Evolutionary conservation across 2,113 vertebrate genomes (phyloP).

Genomic region (Oncorhynchus keta): DNA sequence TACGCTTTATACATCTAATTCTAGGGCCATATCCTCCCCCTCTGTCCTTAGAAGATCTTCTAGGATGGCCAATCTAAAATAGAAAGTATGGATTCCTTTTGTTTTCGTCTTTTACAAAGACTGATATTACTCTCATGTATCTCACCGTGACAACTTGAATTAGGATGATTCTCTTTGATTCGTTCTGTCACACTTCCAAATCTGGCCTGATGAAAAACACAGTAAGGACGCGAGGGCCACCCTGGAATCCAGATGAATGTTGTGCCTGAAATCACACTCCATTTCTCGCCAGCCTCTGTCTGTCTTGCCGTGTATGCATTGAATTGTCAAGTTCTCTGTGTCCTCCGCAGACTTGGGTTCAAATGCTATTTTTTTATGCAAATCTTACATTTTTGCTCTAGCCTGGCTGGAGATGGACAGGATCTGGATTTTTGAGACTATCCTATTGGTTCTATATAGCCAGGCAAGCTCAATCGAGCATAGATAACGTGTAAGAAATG

Average conservation of each 20-base stretch:
- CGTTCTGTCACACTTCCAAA: conserved; percentile 40
- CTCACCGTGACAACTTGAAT: conserved; percentile 50
- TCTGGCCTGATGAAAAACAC: conserved; percentile 53
- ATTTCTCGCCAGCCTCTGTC: conserved; percentile 22
- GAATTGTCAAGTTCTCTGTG: not conserved
- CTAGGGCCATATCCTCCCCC: too few relatives aligned
- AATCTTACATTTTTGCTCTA: too few relatives aligned
- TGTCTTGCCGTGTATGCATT: not conserved
- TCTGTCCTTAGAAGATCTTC: too few relatives aligned
- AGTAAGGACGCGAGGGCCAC: conserved; percentile 44
- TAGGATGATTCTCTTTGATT: conserved; percentile 62
- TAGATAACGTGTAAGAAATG: too few relatives aligned
- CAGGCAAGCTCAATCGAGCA: not conserved
- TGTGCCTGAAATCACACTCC: conserved; percentile 36
- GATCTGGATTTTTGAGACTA: too few relatives aligned
- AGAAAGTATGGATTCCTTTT: conserved; percentile 1
- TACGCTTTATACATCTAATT: too few relatives aligned
- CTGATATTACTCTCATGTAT: conserved; percentile 15
- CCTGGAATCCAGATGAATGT: conserved; percentile 47
- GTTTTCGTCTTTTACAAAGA: conserved; percentile 33
- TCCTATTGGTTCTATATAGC: too few relatives aligned
- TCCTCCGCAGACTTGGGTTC: too few relatives aligned
- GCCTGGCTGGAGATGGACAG: too few relatives aligned
- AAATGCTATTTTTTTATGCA: too few relatives aligned
- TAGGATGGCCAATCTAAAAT: too few relatives aligned